Percentiles rank a stretch among this genome's conserved stretches.
Conservation (phyloP, 1,140 invertebrate genomes). For the Zaprionus camerounensis region DNA sequence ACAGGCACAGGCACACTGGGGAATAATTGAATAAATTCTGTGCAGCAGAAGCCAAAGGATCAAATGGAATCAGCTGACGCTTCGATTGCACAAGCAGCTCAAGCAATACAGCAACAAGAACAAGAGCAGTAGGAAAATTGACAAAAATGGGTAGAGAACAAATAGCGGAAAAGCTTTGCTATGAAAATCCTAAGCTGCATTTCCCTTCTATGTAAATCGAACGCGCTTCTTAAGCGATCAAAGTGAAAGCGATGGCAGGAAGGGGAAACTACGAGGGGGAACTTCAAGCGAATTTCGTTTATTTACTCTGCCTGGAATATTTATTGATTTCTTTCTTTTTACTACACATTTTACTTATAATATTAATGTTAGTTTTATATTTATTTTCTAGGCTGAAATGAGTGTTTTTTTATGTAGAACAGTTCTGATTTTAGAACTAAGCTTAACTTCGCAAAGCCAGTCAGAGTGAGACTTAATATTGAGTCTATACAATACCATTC, state of each 20-base stretch:
- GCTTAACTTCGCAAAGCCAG: too few relatives aligned
- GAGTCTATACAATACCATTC: too few relatives aligned
- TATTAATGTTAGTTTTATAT: too few relatives aligned
- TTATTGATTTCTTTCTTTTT: not conserved
- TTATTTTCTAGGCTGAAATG: too few relatives aligned
- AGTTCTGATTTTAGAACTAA: too few relatives aligned
- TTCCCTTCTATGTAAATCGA: constrained; percentile 4
- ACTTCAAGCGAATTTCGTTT: not conserved
- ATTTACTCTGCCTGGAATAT: not conserved
- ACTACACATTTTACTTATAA: too few relatives aligned
- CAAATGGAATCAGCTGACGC: constrained; percentile 7
- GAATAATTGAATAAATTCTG: constrained; percentile 56
- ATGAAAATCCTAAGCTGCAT: constrained; percentile 10
- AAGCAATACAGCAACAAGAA: not conserved
- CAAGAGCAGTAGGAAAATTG: not conserved
- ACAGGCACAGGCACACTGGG: not conserved
- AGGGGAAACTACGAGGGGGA: not conserved
- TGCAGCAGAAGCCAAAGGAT: constrained; percentile 28
- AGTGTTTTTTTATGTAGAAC: too few relatives aligned
- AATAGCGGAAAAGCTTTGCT: not conserved
- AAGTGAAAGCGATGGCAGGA: not conserved
- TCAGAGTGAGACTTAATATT: too few relatives aligned
- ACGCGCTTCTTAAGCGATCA: not conserved
- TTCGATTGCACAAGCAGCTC: constrained; percentile 5
- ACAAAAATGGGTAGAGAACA: constrained; percentile 1